A percentile compares a stretch with the other conserved stretches of the same genome.
Evolutionary conservation across 2,113 vertebrate species (phyloP).

Genomic region (Phalacrocorax aristotelis): DNA sequence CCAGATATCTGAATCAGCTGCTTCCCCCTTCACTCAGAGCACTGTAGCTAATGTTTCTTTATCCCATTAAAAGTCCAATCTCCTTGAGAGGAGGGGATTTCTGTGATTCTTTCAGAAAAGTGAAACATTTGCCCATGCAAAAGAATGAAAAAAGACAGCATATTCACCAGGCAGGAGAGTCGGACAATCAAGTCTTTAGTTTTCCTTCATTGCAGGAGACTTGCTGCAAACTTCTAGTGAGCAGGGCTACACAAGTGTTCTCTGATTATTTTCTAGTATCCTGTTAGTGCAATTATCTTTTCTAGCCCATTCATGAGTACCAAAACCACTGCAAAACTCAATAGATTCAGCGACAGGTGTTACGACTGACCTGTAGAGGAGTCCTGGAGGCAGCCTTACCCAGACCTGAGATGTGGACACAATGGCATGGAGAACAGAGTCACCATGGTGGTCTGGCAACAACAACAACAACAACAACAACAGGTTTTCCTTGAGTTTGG

Average conservation of each 20-base stretch:
- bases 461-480: no score
- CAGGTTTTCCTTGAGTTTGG: background rate
- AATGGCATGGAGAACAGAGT: background rate
- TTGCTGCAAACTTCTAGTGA: background rate
- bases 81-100: background rate
- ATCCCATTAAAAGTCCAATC: background rate
- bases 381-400: background rate
- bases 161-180: background rate
- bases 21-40: background rate
- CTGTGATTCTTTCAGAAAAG: background rate
- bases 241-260: background rate
- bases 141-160: background rate
- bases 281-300: background rate
- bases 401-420: background rate
- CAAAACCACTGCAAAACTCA: background rate
- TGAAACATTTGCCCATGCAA: background rate
- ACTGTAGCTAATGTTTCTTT: conserved; percentile 22
- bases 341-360: background rate
- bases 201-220: background rate
- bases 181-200: background rate
- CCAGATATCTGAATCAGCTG: conserved; percentile 18
- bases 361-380: background rate
- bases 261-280: background rate
- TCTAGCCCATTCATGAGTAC: background rate
- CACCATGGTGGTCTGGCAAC: background rate